Base-by-base conservation (phyloP, 2,888 invertebrate genomes). In the Lithophane semibrunnea region DNA sequence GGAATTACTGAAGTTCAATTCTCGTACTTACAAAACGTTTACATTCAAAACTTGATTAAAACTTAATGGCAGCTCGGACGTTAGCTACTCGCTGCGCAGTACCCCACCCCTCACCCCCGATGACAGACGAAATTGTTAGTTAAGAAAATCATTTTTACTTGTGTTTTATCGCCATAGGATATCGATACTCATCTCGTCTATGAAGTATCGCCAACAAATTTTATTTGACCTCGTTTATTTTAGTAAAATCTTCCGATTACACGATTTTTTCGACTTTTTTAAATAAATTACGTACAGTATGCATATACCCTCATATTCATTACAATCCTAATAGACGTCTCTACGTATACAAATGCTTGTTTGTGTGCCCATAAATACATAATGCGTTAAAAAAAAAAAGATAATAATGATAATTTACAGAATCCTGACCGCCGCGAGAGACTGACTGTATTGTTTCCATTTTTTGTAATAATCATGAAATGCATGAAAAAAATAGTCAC, bases 281-380 rank as follows among this genome's bases (percentile, higher is more conserved):
- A 12, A 83, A 84, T 84, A 84, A 84, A 58, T 87, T 87, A 87
- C 87, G 81, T 87, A 85, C 79, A 65, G 47, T 84, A 84, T 77
- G 58, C 77, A 77, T 82, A 82, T 86, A 87, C 87, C 87, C 87
- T 87, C 87, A 88, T 88, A 77, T 85, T 82, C 29, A 77, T 83
- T 83, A 80, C 18, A 67, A 42, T 69, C 0, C 73, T 82, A 82
- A 73, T 82, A 77, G 49, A 81, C 37, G 4, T 73, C 1, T 83
- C 87, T 87, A 87, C 87, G 87, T 87, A 87, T 87, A 87, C 87
- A 82, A 80, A 82, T 87, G 87, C 84, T 47, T 85, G 74, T n/a
- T n/a, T 21, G 24, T 75, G 63, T 74, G 77, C 67, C 52, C 47
- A 65, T 87, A 86, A 75, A 67, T 73, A 79, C n/a, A 60, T 42